Percentiles rank a stretch among this genome's conserved stretches.
Conservation (phyloP, 2,113 vertebrate genomes). For the Corythornis madagascariensis region DNA sequence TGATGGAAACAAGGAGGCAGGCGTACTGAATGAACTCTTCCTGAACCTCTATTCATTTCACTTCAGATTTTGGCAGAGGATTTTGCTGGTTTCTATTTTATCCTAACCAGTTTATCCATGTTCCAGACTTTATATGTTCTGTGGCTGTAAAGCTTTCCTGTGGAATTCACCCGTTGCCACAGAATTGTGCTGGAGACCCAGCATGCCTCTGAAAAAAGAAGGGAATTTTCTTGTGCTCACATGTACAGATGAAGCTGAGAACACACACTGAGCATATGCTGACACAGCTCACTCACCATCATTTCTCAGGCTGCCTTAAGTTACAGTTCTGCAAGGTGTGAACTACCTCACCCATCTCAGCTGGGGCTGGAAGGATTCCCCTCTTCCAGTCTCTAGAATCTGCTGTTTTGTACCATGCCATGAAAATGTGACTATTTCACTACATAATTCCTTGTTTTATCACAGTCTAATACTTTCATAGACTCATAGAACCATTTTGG, state of each 20-base stretch:
- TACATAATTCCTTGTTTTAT: neutral
- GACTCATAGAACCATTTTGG: neutral
- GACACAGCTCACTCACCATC: neutral
- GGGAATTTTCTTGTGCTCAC: neutral
- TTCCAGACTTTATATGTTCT: constrained; percentile 51
- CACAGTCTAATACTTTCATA: neutral
- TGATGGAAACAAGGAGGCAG: constrained; percentile 54
- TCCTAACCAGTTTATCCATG: constrained; percentile 51
- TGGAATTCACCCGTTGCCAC: constrained; percentile 15
- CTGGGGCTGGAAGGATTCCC: constrained; percentile 20
- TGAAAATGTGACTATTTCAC: neutral
- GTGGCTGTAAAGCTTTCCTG: constrained; percentile 36
- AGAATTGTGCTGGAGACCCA: constrained; percentile 14
- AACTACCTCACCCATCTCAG: constrained; percentile 40
- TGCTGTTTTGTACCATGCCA: neutral
- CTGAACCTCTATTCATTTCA: constrained; percentile 69
- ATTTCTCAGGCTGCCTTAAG: constrained; percentile 9
- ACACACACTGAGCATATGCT: neutral
- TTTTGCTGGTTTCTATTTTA: constrained; percentile 58
- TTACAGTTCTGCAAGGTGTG: neutral
- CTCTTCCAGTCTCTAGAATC: neutral
- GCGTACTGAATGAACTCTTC: constrained; percentile 59
- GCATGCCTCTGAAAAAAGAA: neutral
- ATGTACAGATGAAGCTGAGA: neutral
- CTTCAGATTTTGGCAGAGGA: constrained; percentile 38